Conservation (phyloP, 2,113 vertebrate genomes). For the Stercorarius parasiticus region DNA sequence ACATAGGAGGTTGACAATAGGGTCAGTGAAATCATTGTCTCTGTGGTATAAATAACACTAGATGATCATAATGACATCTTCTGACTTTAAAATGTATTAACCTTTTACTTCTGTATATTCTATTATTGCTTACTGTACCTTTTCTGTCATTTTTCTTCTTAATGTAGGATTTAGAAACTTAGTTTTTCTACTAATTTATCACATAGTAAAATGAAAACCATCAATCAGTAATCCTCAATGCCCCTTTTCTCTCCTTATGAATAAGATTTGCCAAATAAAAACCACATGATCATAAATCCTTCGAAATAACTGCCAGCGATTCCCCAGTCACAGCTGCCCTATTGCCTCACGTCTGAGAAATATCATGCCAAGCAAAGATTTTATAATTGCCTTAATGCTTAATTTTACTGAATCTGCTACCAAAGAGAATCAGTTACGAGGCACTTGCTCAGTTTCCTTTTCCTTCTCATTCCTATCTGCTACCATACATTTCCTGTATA, state of each 20-base stretch:
- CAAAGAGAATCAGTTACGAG: neutral
- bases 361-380: neutral
- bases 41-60: neutral
- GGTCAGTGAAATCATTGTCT: neutral
- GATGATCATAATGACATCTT: neutral
- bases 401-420: neutral
- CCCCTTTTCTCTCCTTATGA: neutral
- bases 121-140: neutral
- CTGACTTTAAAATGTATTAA: neutral
- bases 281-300: neutral
- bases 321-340: neutral
- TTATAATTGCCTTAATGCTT: neutral
- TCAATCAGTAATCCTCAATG: neutral
- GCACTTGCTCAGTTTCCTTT: neutral
- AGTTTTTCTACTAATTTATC: neutral
- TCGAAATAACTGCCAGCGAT: neutral
- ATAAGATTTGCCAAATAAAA: neutral
- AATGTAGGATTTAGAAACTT: neutral
- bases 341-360: neutral
- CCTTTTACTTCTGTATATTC: neutral
- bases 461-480: neutral
- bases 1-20: rapidly evolving
- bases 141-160: neutral
- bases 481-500: neutral
- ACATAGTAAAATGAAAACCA: neutral